phyloP scores from a whole-genome alignment of 2,113 vertebrate species.

The Nycticebus coucang region DNA sequence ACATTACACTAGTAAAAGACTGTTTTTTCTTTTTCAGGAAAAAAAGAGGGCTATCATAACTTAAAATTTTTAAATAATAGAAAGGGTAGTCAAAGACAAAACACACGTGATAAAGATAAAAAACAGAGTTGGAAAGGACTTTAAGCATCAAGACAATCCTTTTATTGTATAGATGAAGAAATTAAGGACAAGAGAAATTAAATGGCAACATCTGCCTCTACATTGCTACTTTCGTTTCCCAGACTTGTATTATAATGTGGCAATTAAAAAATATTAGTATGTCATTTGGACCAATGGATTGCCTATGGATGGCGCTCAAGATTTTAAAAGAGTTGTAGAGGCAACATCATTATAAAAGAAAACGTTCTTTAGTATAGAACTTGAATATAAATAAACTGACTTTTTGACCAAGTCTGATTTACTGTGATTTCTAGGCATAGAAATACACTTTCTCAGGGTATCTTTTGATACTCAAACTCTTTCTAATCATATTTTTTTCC shows the following conservation, averaged over 20 bases:
- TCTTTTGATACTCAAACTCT: background rate
- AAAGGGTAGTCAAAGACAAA: conserved; percentile 32
- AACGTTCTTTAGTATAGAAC: background rate
- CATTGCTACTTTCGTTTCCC: background rate
- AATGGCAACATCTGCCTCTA: background rate
- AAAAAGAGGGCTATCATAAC: background rate
- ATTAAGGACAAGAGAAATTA: conserved; percentile 33
- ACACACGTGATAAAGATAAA: conserved; percentile 2
- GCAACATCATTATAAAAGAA: conserved; percentile 19
- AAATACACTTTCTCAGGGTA: background rate
- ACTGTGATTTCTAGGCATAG: background rate
- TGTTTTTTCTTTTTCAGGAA: background rate
- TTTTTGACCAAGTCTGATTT: conserved; percentile 1
- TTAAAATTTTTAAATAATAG: conserved; percentile 17
- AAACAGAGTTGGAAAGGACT: background rate
- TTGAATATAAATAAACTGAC: background rate
- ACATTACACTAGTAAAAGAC: background rate
- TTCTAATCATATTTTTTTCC: conserved; percentile 15
- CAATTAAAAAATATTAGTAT: background rate
- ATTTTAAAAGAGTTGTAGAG: conserved; percentile 16
- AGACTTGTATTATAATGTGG: conserved; percentile 12
- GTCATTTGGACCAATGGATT: background rate
- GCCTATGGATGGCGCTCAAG: background rate
- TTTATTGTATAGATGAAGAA: conserved; percentile 33
- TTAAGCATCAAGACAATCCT: background rate